These are phyloP conservation scores for Spinus pinus DNA, from an alignment of 2,797 vertebrate genomes.

Conservation along the genomic window DNA sequence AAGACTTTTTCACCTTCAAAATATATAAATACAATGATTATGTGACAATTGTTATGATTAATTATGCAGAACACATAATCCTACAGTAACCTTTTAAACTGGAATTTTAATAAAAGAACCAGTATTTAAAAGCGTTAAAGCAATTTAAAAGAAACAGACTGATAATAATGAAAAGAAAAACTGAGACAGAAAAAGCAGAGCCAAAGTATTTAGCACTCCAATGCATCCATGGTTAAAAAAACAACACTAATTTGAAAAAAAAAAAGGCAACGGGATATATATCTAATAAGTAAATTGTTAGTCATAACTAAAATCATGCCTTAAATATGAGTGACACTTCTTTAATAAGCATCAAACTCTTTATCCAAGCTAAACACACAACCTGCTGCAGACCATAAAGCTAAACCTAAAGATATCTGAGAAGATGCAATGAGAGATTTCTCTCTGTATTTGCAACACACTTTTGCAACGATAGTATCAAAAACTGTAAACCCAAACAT, in stretches of 20 bases:
- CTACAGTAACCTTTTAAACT: conserved; percentile 45
- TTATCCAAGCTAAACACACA: conserved; percentile 69
- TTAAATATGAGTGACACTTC: conserved; percentile 57
- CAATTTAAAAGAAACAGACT: conserved; percentile 53
- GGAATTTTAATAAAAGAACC: conserved; percentile 44
- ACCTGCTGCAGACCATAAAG: conserved; percentile 63
- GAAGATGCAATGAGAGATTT: conserved; percentile 65
- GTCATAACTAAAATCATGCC: conserved; percentile 66
- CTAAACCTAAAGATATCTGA: conserved; percentile 51
- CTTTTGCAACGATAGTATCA: conserved; percentile 57
- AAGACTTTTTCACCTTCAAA: conserved; percentile 95
- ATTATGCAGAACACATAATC: conserved; percentile 43
- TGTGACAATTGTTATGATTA: neutral
- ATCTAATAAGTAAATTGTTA: conserved; percentile 62
- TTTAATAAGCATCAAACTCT: conserved; percentile 63
- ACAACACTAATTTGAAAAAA: neutral
- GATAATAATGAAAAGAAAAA: conserved; percentile 71
- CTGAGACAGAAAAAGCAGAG: conserved; percentile 58
- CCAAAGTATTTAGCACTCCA: conserved; percentile 58
- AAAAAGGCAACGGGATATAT: conserved; percentile 15
- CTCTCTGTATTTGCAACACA: conserved; percentile 62
- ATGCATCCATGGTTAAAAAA: conserved; percentile 61
- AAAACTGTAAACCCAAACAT: conserved; percentile 81
- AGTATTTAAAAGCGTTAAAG: conserved; percentile 66
- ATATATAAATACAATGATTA: conserved; percentile 57